Evolutionary conservation across 2,113 vertebrate genomes (phyloP).

Genomic region (Antigone vipio): DNA sequence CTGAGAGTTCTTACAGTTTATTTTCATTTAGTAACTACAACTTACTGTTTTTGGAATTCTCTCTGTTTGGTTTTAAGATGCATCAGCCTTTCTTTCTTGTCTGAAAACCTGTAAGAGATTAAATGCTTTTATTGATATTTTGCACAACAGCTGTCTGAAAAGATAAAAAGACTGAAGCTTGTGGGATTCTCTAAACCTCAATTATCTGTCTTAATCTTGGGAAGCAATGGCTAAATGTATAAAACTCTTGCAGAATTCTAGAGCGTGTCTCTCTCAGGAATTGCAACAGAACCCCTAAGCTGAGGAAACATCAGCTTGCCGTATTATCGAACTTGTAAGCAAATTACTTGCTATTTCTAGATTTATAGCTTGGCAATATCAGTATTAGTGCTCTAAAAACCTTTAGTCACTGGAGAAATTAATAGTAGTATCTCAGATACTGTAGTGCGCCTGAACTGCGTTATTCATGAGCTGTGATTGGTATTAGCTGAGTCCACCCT

Average conservation of each 20-base stretch:
- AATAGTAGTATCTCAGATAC: not conserved
- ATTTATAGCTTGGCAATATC: not conserved
- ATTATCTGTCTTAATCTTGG: not conserved
- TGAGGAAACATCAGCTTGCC: not conserved
- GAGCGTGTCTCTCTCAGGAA: not conserved
- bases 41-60: conserved; percentile 91
- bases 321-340: not conserved
- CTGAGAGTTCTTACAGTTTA: not conserved
- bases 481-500: not conserved
- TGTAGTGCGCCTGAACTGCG: rapidly evolving
- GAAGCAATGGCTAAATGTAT: not conserved
- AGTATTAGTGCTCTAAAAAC: not conserved
- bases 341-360: not conserved
- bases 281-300: not conserved
- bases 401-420: not conserved
- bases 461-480: not conserved
- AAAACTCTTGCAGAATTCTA: not conserved
- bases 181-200: not conserved
- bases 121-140: not conserved
- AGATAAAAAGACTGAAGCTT: not conserved
- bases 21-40: not conserved
- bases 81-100: conserved; percentile 88
- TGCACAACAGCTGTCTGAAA: not conserved
- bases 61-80: conserved; percentile 87
- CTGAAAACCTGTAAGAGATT: conserved; percentile 81